Percentiles rank a stretch among this genome's conserved stretches.
phyloP scores from a whole-genome alignment of 2,113 vertebrate genomes.

The Scytalopus superciliaris region DNA sequence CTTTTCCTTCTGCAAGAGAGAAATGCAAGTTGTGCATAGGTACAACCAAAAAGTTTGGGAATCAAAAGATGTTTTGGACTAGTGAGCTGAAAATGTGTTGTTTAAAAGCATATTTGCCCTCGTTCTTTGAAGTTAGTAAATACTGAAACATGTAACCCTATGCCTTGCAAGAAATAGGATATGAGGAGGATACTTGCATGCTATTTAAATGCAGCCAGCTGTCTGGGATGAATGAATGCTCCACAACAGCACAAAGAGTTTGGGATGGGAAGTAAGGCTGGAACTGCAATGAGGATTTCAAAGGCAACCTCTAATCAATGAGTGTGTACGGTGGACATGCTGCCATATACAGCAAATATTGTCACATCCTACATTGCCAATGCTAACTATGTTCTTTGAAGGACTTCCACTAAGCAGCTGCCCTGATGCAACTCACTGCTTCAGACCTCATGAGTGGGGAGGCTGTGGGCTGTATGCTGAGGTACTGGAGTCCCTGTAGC shows the following conservation, averaged over 20 bases:
- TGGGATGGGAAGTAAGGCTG: neutral
- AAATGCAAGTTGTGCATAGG: neutral
- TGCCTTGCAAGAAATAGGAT: neutral
- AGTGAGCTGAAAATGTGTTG: neutral
- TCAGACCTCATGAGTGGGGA: neutral
- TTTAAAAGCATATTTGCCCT: neutral
- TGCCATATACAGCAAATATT: neutral
- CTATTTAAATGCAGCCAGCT: neutral
- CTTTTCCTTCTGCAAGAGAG: neutral
- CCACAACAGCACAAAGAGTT: neutral
- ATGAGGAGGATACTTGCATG: neutral
- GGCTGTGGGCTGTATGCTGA: neutral
- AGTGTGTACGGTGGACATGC: accelerated
- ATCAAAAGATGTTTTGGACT: neutral
- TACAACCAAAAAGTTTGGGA: neutral
- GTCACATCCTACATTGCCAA: accelerated
- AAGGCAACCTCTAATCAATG: neutral
- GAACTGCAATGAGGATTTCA: neutral
- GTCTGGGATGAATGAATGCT: neutral
- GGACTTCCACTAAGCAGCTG: neutral
- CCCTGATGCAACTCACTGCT: neutral
- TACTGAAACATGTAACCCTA: neutral
- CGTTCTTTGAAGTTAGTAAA: neutral
- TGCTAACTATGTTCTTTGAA: neutral
- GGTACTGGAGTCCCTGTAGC: neutral